phyloP scores from a whole-genome alignment of 2,113 vertebrate genomes.

The Indicator maculatus region DNA sequence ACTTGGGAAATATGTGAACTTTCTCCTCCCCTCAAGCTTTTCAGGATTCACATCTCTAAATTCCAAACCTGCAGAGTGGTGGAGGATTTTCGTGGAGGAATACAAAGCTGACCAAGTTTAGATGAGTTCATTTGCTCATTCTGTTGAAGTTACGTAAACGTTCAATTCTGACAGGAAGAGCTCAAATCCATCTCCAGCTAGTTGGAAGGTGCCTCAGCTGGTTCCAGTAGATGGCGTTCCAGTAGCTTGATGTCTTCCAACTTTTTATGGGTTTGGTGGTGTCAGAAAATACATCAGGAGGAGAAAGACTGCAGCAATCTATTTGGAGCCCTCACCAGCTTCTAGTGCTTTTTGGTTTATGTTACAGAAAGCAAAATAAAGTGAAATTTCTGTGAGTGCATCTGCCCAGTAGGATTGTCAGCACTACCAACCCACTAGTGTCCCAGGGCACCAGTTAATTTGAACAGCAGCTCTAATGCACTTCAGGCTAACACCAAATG shows the following conservation, averaged over 20 bases:
- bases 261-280: neutral
- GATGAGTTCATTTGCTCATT: neutral
- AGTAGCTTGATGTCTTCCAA: slow-evolving; percentile 21
- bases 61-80: neutral
- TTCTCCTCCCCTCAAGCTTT: neutral
- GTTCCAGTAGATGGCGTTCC: slow-evolving; percentile 44
- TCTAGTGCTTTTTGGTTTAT: neutral
- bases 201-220: neutral
- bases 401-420: neutral
- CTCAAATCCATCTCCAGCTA: neutral
- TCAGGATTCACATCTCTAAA: neutral
- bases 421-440: neutral
- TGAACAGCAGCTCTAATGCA: neutral
- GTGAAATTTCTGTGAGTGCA: neutral
- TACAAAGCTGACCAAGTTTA: neutral
- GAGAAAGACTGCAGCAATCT: neutral
- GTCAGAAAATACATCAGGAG: neutral
- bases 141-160: neutral
- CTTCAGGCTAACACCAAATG: neutral
- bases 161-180: neutral
- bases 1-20: neutral
- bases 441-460: neutral
- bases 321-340: neutral
- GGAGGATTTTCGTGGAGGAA: neutral
- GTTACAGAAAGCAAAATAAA: neutral